Conservation (phyloP, 2,797 vertebrate species). For the Allobates femoralis region DNA sequence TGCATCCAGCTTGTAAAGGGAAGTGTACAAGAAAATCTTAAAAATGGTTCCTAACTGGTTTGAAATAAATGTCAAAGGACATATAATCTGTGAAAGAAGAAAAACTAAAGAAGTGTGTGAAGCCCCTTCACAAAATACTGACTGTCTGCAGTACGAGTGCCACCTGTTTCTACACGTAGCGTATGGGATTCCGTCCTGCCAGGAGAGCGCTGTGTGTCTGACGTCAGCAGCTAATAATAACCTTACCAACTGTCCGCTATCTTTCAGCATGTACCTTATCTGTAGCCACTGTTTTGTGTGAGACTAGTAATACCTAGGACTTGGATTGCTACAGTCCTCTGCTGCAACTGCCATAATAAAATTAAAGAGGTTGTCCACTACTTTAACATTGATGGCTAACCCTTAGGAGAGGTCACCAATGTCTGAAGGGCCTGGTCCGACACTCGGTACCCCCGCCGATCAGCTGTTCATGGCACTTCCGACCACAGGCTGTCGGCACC, state of each 20-base stretch:
- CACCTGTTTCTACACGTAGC: background rate
- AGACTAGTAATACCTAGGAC: background rate
- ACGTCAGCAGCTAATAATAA: constrained; percentile 16
- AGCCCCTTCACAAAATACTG: background rate
- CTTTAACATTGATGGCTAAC: no score
- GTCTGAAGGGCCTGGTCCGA: no score
- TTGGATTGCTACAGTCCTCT: background rate
- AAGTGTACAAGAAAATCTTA: background rate
- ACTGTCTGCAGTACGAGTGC: background rate
- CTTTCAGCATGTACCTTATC: constrained; percentile 30
- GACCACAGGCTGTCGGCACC: no score
- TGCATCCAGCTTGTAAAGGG: background rate
- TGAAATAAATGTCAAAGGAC: background rate
- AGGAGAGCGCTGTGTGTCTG: background rate
- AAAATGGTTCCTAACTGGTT: background rate
- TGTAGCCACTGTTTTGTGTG: constrained; percentile 5
- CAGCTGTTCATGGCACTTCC: no score
- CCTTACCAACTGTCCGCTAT: constrained; percentile 25
- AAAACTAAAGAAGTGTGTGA: background rate
- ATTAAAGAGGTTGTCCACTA: no score
- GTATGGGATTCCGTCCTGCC: background rate
- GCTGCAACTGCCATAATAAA: background rate
- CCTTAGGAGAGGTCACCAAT: no score
- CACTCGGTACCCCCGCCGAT: no score
- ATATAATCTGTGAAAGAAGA: background rate